Evolutionary conservation across 1,140 invertebrate genomes (phyloP).

Genomic region (Akabosia matsudoensis): DNA sequence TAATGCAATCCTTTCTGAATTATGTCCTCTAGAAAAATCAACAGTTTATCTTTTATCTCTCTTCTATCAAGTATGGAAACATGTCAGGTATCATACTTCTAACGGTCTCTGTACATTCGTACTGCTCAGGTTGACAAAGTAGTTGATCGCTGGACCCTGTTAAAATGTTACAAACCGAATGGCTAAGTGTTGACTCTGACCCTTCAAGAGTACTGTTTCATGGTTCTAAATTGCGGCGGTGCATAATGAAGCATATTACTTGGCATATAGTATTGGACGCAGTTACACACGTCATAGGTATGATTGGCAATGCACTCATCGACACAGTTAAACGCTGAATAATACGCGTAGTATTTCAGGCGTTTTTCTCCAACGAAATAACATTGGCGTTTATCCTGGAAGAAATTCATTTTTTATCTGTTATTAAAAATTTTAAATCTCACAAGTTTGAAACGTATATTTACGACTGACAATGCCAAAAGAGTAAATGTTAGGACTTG

Average conservation of each 20-base stretch:
- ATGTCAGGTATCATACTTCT: too few species aligned
- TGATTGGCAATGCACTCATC: constrained; percentile 3
- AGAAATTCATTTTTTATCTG: too few species aligned
- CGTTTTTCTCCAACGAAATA: background rate
- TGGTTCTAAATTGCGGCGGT: background rate
- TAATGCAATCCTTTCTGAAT: background rate
- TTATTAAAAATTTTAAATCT: background rate
- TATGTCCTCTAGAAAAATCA: background rate
- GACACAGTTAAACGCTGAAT: background rate
- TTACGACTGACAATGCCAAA: constrained; percentile 25
- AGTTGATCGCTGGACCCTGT: background rate
- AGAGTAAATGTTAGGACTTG: constrained; percentile 24
- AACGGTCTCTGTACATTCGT: background rate
- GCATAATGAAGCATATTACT: background rate
- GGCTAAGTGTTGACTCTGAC: background rate
- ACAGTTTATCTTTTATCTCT: background rate
- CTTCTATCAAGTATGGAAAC: background rate
- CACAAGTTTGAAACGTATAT: background rate
- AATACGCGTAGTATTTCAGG: background rate
- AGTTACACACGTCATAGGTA: background rate
- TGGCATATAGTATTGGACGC: constrained; percentile 5
- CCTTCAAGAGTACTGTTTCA: background rate
- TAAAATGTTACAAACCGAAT: background rate
- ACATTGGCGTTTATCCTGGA: background rate
- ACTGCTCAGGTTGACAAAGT: background rate